These are phyloP conservation scores for Mastigias papua DNA, from an alignment of 30 jellyfish, hydroid and myxozoan genomes.

Conservation along the genomic window DNA sequence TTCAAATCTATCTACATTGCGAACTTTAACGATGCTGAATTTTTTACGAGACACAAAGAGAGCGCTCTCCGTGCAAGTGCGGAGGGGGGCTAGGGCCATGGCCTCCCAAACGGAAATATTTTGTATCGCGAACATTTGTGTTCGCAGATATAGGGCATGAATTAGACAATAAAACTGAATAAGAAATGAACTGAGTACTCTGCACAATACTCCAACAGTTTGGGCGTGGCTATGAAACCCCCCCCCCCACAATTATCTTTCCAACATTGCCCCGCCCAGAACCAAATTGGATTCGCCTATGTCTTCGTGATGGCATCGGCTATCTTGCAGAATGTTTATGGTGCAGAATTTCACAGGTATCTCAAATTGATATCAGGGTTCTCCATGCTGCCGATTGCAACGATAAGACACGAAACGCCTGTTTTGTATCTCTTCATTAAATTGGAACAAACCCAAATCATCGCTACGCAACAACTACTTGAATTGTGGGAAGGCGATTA, in stretches of 20 bases:
- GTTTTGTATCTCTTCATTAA: not conserved
- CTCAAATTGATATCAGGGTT: not conserved
- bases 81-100: too few species aligned
- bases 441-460: not conserved
- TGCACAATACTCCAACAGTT: not conserved
- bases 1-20: too few species aligned
- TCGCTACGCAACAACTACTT: not conserved
- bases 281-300: too few species aligned
- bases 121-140: too few species aligned
- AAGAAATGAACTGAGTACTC: not conserved
- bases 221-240: not conserved
- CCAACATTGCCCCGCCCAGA: too few species aligned
- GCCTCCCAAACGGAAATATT: too few species aligned
- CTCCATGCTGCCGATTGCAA: not conserved
- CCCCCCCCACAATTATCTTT: not conserved
- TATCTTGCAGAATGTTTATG: too few species aligned
- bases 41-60: too few species aligned
- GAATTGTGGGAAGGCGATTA: not conserved
- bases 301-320: too few species aligned
- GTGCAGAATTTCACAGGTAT: not conserved
- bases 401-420: not conserved
- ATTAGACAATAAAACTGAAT: not conserved
- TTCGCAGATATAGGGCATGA: too few species aligned
- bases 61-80: too few species aligned
- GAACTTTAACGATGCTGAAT: too few species aligned